Evolutionary conservation across 2,113 vertebrate genomes (phyloP).

Genomic region (Corythornis cristatus): DNA sequence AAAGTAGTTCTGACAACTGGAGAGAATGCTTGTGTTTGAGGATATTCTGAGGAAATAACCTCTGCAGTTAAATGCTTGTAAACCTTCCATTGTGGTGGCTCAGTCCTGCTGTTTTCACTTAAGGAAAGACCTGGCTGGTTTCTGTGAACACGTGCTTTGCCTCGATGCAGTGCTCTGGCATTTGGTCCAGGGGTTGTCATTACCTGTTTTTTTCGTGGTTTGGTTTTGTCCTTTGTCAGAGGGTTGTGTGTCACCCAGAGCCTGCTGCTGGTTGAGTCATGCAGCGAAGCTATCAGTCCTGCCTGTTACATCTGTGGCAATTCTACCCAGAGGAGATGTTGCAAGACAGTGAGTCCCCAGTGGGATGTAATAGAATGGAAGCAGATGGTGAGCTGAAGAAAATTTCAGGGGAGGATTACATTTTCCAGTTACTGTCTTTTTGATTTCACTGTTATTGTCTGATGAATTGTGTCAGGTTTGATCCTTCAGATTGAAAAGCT

Average conservation of each 20-base stretch:
- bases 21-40: not conserved
- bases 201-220: rapidly evolving
- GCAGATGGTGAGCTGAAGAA: conserved; percentile 60
- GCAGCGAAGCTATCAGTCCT: not conserved
- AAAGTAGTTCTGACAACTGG: not conserved
- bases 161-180: rapidly evolving
- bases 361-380: conserved; percentile 54
- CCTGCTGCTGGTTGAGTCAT: not conserved
- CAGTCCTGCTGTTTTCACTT: not conserved
- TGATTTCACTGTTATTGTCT: conserved; percentile 66
- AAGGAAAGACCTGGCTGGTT: not conserved
- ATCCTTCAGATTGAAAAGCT: conserved; percentile 62
- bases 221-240: not conserved
- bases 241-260: not conserved
- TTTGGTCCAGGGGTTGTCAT: not conserved
- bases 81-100: not conserved
- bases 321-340: conserved; percentile 38
- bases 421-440: conserved; percentile 66
- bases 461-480: conserved; percentile 67
- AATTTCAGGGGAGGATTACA: conserved; percentile 62
- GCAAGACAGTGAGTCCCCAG: conserved; percentile 47
- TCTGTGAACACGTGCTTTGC: not conserved
- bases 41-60: not conserved
- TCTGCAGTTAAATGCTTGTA: not conserved
- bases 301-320: not conserved